A percentile compares a stretch with the other conserved stretches of the same genome.
Evolutionary conservation across 1,140 invertebrate genomes (phyloP).

Genomic region (Camponotus vicinus): DNA sequence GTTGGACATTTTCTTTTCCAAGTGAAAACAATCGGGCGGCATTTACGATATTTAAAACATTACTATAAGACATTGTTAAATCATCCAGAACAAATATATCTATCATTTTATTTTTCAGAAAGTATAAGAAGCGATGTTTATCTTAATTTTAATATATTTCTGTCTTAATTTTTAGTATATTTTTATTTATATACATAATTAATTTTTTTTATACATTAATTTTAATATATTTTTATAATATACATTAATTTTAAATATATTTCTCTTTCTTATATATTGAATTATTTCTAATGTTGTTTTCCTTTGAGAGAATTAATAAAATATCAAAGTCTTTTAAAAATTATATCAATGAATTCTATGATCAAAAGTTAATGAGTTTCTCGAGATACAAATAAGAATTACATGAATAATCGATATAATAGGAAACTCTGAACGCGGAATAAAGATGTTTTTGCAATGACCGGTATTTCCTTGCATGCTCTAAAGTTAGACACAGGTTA

Average conservation of each 20-base stretch:
- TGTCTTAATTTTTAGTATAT: too few species aligned
- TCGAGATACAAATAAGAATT: constrained; percentile 21
- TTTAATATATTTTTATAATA: too few species aligned
- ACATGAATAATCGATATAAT: constrained; percentile 24
- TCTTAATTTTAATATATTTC: not conserved
- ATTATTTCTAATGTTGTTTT: not conserved
- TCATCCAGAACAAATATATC: constrained; percentile 12
- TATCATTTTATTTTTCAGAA: not conserved
- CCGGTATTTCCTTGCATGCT: constrained; percentile 21
- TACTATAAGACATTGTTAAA: not conserved
- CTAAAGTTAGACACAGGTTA: constrained; percentile 48
- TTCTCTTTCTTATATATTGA: not conserved
- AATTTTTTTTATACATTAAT: too few species aligned
- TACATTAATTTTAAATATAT: not conserved
- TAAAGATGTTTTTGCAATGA: constrained; percentile 30
- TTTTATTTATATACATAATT: too few species aligned
- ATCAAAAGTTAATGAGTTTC: not conserved
- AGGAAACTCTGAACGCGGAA: constrained; percentile 16
- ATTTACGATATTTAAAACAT: not conserved
- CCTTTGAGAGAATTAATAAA: not conserved
- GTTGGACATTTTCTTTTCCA: not conserved
- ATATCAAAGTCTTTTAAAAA: not conserved
- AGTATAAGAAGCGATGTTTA: not conserved
- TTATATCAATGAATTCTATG: constrained; percentile 5
- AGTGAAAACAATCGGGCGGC: not conserved